A percentile compares a stretch with the other conserved stretches of the same genome.
These are phyloP conservation scores for Chelonus insularis DNA, from an alignment of 1,140 invertebrate species.

Conservation along the genomic window DNA sequence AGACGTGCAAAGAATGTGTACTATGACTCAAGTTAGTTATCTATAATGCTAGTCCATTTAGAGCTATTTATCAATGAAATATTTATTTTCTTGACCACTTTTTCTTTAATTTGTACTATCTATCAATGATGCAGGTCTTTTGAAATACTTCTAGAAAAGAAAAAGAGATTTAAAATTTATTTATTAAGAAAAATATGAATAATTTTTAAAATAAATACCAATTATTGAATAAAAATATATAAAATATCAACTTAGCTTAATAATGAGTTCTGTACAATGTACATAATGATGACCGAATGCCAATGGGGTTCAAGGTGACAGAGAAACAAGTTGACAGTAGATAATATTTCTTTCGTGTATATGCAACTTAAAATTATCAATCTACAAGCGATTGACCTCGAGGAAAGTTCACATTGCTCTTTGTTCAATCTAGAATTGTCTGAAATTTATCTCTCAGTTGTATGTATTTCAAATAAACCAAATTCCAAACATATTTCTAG, in stretches of 20 bases:
- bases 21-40: slow-evolving; percentile 10
- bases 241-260: not conserved
- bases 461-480: no score
- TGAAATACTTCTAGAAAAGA: no score
- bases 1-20: slow-evolving; percentile 25
- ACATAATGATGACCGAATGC: not conserved
- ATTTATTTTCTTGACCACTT: no score
- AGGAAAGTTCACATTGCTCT: slow-evolving; percentile 27
- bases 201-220: no score
- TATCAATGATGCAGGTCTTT: no score
- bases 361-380: slow-evolving; percentile 12
- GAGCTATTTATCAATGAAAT: no score
- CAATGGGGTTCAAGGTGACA: slow-evolving; percentile 19
- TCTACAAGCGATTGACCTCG: slow-evolving; percentile 23
- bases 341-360: slow-evolving; percentile 3
- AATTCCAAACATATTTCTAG: no score
- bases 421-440: not conserved
- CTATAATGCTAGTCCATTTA: no score
- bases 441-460: no score
- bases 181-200: no score
- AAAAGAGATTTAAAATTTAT: no score
- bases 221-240: not conserved
- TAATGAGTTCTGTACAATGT: not conserved
- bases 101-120: no score
- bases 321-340: slow-evolving; percentile 8